Evolutionary conservation across 2,113 vertebrate genomes (phyloP).

Genomic region (Corydoras maculifer): DNA sequence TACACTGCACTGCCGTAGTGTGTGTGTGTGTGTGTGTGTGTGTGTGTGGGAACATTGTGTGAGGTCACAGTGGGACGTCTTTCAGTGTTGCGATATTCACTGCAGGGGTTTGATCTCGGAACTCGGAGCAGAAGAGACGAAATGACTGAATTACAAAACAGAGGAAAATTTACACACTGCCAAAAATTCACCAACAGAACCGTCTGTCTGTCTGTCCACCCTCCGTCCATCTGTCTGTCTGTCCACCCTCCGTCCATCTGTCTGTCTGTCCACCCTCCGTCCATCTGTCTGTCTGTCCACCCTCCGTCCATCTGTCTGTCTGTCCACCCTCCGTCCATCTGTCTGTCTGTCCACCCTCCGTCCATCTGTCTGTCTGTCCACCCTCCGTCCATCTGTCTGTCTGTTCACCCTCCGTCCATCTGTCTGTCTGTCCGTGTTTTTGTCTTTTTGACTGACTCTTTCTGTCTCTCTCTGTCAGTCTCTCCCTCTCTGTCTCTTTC

Average conservation of each 20-base stretch:
- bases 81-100: slow-evolving; percentile 8
- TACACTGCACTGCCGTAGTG: too few relatives aligned
- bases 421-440: too few relatives aligned
- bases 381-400: background rate
- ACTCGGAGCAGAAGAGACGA: slow-evolving; percentile 10
- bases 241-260: background rate
- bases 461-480: too few relatives aligned
- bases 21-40: background rate
- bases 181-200: too few relatives aligned
- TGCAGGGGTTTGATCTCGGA: slow-evolving; percentile 13
- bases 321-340: too few relatives aligned
- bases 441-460: too few relatives aligned
- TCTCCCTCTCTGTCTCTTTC: background rate
- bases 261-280: background rate
- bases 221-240: background rate
- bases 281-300: background rate
- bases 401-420: too few relatives aligned
- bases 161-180: background rate
- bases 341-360: background rate
- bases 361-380: background rate
- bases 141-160: slow-evolving; percentile 34
- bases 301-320: background rate
- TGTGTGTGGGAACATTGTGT: slow-evolving; percentile 14
- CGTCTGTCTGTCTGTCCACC: background rate
- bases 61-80: slow-evolving; percentile 12